phyloP scores from a whole-genome alignment of 2,113 vertebrate genomes.

The Centrocercus urophasianus region DNA sequence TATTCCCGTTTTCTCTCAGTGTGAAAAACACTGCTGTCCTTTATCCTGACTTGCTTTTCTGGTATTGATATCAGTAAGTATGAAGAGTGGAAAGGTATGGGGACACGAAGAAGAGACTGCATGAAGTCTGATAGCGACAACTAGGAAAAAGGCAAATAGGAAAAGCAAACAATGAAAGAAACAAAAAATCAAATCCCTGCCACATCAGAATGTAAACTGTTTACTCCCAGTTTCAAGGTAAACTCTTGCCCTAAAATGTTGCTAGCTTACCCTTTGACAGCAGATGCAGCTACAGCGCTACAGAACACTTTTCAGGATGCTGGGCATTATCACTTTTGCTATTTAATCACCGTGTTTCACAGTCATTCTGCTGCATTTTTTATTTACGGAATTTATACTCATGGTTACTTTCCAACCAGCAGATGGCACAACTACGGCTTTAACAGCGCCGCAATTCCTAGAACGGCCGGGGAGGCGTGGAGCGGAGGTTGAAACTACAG shows the following conservation, averaged over 20 bases:
- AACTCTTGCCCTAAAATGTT: neutral
- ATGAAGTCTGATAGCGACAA: neutral
- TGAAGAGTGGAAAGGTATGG: accelerated
- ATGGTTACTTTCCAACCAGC: neutral
- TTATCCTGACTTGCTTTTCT: neutral
- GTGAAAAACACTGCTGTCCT: neutral
- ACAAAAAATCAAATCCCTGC: neutral
- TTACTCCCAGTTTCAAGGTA: neutral
- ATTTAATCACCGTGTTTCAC: neutral
- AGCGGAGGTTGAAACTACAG: neutral
- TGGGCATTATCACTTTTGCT: neutral
- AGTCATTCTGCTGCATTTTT: neutral
- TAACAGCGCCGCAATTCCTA: neutral
- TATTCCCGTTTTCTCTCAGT: neutral
- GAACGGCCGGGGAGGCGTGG: neutral
- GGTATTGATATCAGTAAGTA: neutral
- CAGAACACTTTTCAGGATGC: neutral
- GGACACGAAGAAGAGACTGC: neutral
- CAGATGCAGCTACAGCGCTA: neutral
- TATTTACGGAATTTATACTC: accelerated
- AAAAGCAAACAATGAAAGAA: neutral
- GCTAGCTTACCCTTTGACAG: neutral
- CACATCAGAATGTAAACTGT: accelerated
- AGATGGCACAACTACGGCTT: slow-evolving; percentile 12
- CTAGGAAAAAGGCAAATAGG: accelerated